phyloP scores from a whole-genome alignment of 2,888 invertebrate genomes.

The Ochropleura leucogaster region DNA sequence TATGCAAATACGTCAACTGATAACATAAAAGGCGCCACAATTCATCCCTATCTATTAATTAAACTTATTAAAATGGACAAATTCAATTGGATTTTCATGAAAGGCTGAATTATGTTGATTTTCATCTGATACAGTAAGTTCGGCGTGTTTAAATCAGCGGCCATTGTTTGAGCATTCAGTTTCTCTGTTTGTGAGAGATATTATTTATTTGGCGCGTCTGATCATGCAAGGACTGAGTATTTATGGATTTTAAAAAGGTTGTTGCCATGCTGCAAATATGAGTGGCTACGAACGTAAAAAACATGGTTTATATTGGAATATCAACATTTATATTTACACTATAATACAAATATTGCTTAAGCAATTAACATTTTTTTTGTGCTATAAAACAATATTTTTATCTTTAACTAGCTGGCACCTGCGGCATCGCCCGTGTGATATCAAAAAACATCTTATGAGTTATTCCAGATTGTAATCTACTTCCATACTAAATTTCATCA shows the following conservation, averaged over 20 bases:
- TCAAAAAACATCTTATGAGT: no score
- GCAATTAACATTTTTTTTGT: no score
- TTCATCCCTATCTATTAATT: constrained; percentile 64
- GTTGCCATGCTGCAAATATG: neutral
- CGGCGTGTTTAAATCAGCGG: constrained; percentile 49
- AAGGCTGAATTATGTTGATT: constrained; percentile 60
- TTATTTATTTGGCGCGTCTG: constrained; percentile 36
- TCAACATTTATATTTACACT: no score
- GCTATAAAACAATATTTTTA: no score
- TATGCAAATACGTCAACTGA: constrained; percentile 55
- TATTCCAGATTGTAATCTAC: no score
- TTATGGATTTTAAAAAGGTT: constrained; percentile 1
- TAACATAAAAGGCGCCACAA: constrained; percentile 46
- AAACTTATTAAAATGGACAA: constrained; percentile 61
- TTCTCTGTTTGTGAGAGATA: constrained; percentile 36
- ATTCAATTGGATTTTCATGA: constrained; percentile 58
- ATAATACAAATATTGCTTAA: no score
- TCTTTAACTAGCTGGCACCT: no score
- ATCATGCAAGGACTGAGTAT: constrained; percentile 13
- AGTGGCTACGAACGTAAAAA: no score
- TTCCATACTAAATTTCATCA: no score
- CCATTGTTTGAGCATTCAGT: constrained; percentile 46
- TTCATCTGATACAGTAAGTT: constrained; percentile 55
- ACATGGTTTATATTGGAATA: no score
- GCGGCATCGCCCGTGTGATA: no score